Percentiles rank a stretch among this genome's conserved stretches.
phyloP scores from a whole-genome alignment of 2,888 invertebrate genomes.

The Sarcophaga rosellei region DNA sequence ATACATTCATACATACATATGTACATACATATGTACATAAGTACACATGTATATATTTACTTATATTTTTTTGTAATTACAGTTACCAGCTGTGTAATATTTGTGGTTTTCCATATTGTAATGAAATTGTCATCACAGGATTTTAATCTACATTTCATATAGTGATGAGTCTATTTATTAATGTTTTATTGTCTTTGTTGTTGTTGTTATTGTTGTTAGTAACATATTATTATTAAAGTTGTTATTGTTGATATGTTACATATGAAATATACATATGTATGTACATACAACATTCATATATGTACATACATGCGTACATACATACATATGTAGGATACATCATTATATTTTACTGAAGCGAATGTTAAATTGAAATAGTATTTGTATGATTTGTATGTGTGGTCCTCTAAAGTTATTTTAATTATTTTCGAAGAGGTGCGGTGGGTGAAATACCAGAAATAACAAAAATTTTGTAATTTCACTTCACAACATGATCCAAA shows the following conservation, averaged over 20 bases:
- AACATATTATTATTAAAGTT: background rate
- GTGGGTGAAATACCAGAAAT: too few species aligned
- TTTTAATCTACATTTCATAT: conserved; percentile 6
- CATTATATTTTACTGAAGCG: too few species aligned
- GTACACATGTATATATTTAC: background rate
- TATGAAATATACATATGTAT: too few species aligned
- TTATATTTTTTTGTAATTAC: conserved; percentile 29
- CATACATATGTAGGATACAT: too few species aligned
- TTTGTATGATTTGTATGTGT: too few species aligned
- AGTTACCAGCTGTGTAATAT: conserved; percentile 31
- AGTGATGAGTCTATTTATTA: background rate
- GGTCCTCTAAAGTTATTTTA: too few species aligned
- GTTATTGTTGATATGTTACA: too few species aligned
- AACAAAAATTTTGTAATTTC: too few species aligned
- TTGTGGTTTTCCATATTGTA: conserved; percentile 34
- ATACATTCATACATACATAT: background rate
- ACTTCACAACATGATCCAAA: too few species aligned
- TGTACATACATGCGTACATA: too few species aligned
- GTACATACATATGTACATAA: background rate
- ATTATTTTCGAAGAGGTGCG: too few species aligned
- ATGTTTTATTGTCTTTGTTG: background rate
- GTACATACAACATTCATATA: background rate
- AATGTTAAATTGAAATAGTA: too few species aligned
- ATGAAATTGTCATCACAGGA: conserved; percentile 20
- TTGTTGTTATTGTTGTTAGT: background rate